Percentiles rank a stretch among this genome's conserved stretches.
These are phyloP conservation scores for Formicarius rufipectus DNA, from an alignment of 2,113 vertebrate species.

Conservation along the genomic window DNA sequence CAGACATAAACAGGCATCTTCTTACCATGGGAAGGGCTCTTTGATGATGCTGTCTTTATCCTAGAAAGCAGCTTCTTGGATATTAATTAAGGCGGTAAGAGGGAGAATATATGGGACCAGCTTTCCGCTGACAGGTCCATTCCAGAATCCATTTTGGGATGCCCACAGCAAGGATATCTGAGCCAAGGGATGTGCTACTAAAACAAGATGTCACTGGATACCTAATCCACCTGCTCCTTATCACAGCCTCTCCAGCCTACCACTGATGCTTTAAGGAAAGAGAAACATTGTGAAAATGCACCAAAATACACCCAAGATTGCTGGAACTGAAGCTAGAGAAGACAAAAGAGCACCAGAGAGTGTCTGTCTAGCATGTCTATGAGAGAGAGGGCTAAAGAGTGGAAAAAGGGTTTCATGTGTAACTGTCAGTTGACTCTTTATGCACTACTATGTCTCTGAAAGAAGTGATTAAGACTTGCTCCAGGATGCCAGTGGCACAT, in stretches of 20 bases:
- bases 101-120: neutral
- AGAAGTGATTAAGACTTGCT: neutral
- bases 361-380: neutral
- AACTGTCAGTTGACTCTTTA: neutral
- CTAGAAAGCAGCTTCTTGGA: neutral
- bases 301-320: neutral
- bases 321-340: neutral
- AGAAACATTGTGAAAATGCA: neutral
- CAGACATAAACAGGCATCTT: neutral
- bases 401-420: neutral
- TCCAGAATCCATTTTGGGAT: neutral
- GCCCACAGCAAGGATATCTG: neutral
- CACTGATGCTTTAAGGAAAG: neutral
- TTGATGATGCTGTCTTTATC: neutral
- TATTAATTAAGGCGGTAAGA: neutral
- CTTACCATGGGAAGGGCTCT: neutral
- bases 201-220: neutral
- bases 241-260: neutral
- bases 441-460: neutral
- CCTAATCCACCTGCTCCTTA: neutral
- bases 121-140: neutral
- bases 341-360: neutral
- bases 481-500: neutral
- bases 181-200: neutral
- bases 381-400: neutral